These are phyloP conservation scores for Xerus rutilus DNA, from an alignment of 2,797 vertebrate species.

Conservation along the genomic window DNA sequence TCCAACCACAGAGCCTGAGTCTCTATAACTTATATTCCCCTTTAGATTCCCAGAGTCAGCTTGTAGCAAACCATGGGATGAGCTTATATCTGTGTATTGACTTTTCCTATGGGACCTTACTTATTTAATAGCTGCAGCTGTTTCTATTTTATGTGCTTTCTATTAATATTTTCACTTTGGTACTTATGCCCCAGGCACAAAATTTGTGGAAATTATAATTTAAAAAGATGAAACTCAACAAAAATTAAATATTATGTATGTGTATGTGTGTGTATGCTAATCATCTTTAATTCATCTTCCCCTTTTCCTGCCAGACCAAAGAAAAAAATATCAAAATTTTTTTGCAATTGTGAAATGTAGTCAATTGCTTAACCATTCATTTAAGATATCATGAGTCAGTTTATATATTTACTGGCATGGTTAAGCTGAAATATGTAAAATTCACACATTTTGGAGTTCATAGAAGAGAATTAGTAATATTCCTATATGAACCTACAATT, in stretches of 20 bases:
- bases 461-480: background rate
- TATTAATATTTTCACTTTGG: background rate
- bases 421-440: background rate
- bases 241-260: background rate
- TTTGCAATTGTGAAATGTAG: background rate
- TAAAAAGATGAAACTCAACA: conserved; percentile 34
- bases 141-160: conserved; percentile 45
- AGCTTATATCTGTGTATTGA: background rate
- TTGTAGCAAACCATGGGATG: background rate
- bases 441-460: conserved; percentile 3
- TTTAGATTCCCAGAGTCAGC: background rate
- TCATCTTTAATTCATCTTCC: background rate
- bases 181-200: background rate
- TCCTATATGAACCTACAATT: background rate
- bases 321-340: background rate
- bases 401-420: background rate
- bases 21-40: background rate
- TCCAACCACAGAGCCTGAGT: background rate
- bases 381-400: background rate
- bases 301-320: background rate
- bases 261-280: background rate
- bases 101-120: background rate
- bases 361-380: background rate
- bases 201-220: background rate
- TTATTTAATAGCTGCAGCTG: background rate